These are phyloP conservation scores for Paramormyrops hopkinsi DNA, from an alignment of 2,797 vertebrate genomes.

Conservation along the genomic window DNA sequence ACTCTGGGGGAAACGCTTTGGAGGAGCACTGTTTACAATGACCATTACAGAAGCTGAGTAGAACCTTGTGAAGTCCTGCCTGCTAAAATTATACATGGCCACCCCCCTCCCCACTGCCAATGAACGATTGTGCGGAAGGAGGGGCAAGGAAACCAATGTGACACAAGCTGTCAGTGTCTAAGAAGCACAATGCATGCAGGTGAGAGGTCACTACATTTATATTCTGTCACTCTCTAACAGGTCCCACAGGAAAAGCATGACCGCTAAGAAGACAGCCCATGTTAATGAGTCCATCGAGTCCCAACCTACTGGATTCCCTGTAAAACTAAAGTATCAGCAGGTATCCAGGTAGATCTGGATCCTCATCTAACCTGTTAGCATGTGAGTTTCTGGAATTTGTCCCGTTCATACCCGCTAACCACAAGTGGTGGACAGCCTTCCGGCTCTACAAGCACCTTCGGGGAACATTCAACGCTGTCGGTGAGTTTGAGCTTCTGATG, in stretches of 20 bases:
- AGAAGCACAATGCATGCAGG: not conserved
- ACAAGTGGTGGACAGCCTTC: not conserved
- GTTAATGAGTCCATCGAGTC: not conserved
- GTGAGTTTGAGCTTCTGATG: constrained; percentile 73
- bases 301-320: not conserved
- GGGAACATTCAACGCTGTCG: constrained; percentile 90
- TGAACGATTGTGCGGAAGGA: not conserved
- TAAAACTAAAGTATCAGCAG: not conserved
- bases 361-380: not conserved
- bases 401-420: not conserved
- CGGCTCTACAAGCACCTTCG: constrained; percentile 58
- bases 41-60: not conserved
- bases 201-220: not conserved
- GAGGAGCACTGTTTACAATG: not conserved
- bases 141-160: not conserved
- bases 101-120: not conserved
- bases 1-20: not conserved
- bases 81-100: constrained; percentile 1
- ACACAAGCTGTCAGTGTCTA: not conserved
- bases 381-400: not conserved
- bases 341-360: not conserved
- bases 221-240: not conserved
- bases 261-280: not conserved
- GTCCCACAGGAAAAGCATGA: not conserved
- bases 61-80: not conserved